Base-by-base conservation (phyloP, 2,113 vertebrate genomes). In the Dasyurus viverrinus region DNA sequence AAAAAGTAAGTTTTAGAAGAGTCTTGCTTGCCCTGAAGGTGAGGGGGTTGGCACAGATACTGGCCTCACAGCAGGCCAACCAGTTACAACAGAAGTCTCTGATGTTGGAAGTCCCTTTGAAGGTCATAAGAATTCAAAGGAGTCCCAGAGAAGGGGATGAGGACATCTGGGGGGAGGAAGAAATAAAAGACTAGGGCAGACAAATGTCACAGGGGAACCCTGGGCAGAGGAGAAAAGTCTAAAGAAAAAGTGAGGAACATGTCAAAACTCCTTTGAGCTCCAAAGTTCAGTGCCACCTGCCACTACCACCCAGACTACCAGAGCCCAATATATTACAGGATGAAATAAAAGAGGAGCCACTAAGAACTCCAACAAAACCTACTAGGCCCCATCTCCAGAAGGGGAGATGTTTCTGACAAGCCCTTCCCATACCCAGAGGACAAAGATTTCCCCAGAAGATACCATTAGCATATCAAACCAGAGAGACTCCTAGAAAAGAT, bases 291-390 rank as follows among this genome's bases (percentile, higher is more conserved):
- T 42, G 68, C n/a, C 19, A n/a, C 2, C 12, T 53, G 10, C 7
- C 16, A 47, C 26, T 46, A 25, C 92, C 57, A 14, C 24, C 24
- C 22, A 89, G 12, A 23, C n/a, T 50, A 36, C 27, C 30, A 90
- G 23, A 47, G 2, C 2, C 2, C 8, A 2, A 0, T 48, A n/a
- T 19, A 53, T 52, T 10, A 36, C 2, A 2, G 3, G 1, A 57
- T 90, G 60, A 30, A n/a, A 76, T n/a, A 36, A 84, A 84, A 42
- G 7, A 24, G 22, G n/a, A 90, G 11, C 47, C 60, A 2, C 36
- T 84, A 84, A 42, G 68, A 84, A 16, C n/a, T n/a, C 68, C 68
- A 84, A 36, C 6, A 84, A 42, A 84, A 84, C 60, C 60, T 36
- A 76, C 60, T 76, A n/a, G 14, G 14, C n/a, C 19, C 36, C n/a